phyloP scores from a whole-genome alignment of 2,797 vertebrate genomes.

The Megalops cyprinoides region DNA sequence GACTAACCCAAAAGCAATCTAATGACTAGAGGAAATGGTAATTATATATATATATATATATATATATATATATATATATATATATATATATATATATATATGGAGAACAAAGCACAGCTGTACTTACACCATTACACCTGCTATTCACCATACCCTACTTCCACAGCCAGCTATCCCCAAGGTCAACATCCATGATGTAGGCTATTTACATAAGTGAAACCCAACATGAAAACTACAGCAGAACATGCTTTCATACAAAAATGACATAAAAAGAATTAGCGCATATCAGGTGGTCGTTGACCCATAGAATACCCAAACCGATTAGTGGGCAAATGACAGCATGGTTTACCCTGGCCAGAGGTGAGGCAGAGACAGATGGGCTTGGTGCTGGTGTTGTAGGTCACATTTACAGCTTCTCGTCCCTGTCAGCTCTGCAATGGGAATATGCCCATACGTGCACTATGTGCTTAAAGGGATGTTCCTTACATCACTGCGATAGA shows the following conservation, averaged over 20 bases:
- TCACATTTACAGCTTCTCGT: neutral
- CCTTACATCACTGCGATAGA: neutral
- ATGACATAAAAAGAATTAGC: neutral
- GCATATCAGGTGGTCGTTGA: neutral
- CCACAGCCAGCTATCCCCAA: neutral
- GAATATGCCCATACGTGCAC: neutral
- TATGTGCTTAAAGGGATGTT: neutral
- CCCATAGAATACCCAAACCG: neutral
- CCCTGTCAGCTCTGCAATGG: neutral
- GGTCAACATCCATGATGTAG: neutral
- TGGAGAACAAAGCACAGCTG: neutral
- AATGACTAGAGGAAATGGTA: neutral
- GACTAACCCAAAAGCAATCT: neutral
- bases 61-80: no score
- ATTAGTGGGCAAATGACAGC: neutral
- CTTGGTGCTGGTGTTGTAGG: neutral
- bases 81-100: no score
- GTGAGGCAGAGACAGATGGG: neutral
- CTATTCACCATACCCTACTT: conserved; percentile 1
- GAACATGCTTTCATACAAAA: neutral
- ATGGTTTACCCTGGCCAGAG: neutral
- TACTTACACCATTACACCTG: neutral
- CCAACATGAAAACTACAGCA: neutral
- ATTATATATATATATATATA: no score
- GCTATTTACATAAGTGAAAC: neutral